Evolutionary conservation across 1,140 invertebrate species (phyloP).

Genomic region (Asobara japonica): DNA sequence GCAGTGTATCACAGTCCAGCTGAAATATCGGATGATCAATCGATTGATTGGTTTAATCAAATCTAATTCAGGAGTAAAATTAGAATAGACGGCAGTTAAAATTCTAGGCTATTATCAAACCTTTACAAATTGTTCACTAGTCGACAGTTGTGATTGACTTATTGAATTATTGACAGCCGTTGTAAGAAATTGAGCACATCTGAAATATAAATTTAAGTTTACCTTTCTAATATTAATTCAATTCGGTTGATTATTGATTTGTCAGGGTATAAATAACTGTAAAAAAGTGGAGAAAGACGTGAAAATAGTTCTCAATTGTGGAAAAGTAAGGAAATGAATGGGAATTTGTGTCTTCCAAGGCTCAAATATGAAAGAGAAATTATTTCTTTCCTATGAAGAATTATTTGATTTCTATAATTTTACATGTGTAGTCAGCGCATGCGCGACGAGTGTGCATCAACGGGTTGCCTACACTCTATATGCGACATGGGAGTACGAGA

Average conservation of each 20-base stretch:
- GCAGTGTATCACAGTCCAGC: slow-evolving; percentile 39
- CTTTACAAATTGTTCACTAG: slow-evolving; percentile 23
- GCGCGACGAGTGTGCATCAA: slow-evolving; percentile 7
- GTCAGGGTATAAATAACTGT: not conserved
- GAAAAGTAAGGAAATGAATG: too few species aligned
- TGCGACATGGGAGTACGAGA: not conserved
- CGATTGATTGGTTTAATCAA: not conserved
- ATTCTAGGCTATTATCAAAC: not conserved
- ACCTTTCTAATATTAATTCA: not conserved
- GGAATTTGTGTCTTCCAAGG: not conserved
- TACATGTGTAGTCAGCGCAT: slow-evolving; percentile 7
- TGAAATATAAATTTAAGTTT: slow-evolving; percentile 24
- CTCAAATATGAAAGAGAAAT: not conserved
- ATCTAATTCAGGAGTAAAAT: not conserved
- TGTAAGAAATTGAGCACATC: slow-evolving; percentile 25
- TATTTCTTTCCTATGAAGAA: not conserved
- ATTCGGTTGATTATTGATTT: slow-evolving; percentile 5
- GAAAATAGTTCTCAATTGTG: not conserved
- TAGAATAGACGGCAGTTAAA: not conserved
- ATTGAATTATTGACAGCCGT: slow-evolving; percentile 16
- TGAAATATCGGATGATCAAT: slow-evolving; percentile 19
- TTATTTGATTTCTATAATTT: slow-evolving; percentile 5
- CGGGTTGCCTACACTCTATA: slow-evolving; percentile 6
- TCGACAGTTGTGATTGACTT: slow-evolving; percentile 1
- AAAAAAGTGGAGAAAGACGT: not conserved